Evolutionary conservation across 2,888 invertebrate genomes (phyloP).

Genomic region (Eupithecia subumbrata): DNA sequence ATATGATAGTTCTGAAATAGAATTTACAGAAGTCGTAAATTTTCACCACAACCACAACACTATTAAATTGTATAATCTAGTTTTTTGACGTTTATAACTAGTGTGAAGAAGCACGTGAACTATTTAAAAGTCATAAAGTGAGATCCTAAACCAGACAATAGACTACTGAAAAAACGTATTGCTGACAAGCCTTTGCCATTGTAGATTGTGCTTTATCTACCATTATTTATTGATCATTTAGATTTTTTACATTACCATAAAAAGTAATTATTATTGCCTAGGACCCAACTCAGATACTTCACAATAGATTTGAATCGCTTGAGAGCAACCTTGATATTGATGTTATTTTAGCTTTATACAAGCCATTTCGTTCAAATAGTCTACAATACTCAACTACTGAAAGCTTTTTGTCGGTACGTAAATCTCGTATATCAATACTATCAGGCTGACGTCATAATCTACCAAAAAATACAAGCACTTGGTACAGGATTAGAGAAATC

Average conservation of each 20-base stretch:
- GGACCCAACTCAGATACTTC: background rate
- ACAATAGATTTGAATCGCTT: background rate
- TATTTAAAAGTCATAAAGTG: conserved; percentile 11
- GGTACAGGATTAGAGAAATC: conserved; percentile 63
- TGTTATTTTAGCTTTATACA: background rate
- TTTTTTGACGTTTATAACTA: conserved; percentile 28
- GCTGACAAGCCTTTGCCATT: background rate
- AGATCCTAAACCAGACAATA: conserved; percentile 3
- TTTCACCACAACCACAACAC: conserved; percentile 52
- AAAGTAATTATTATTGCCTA: background rate
- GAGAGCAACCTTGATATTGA: conserved; percentile 8
- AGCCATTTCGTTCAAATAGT: conserved; percentile 6
- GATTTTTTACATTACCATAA: background rate
- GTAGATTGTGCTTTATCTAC: background rate
- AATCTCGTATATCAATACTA: conserved; percentile 33
- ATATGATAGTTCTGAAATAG: background rate
- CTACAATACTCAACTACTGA: conserved; percentile 9
- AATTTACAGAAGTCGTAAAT: conserved; percentile 34
- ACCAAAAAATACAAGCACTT: conserved; percentile 53
- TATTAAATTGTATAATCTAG: conserved; percentile 52
- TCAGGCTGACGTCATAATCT: conserved; percentile 51
- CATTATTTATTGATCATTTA: background rate
- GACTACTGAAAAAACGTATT: background rate
- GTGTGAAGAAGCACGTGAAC: conserved; percentile 14
- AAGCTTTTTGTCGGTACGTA: conserved; percentile 17